Percentiles rank a stretch among this genome's conserved stretches.
These are phyloP conservation scores for Pangasianodon hypophthalmus DNA, from an alignment of 2,113 vertebrate genomes.

Conservation along the genomic window DNA sequence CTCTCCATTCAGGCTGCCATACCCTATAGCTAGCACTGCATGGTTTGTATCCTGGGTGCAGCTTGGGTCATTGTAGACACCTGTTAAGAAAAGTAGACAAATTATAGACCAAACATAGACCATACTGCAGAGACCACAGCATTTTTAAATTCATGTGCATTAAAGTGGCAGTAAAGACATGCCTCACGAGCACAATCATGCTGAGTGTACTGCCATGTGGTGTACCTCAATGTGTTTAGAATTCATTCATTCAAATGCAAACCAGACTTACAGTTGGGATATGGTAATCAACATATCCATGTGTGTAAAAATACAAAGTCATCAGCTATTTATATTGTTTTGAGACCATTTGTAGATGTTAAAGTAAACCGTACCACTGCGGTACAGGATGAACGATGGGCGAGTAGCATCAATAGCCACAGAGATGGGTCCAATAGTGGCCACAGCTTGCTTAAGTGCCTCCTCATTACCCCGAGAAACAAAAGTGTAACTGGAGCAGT, in stretches of 20 bases:
- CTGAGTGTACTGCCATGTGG: neutral
- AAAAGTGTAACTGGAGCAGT: slow-evolving; percentile 76
- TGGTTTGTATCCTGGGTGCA: slow-evolving; percentile 82
- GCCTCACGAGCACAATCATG: neutral
- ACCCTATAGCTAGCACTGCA: slow-evolving; percentile 81
- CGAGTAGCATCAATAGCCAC: slow-evolving; percentile 83
- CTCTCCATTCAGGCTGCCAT: slow-evolving; percentile 76
- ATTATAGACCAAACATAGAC: neutral
- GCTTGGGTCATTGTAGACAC: slow-evolving; percentile 80
- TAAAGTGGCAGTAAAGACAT: neutral
- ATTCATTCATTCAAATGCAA: neutral
- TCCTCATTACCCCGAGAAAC: slow-evolving; percentile 70
- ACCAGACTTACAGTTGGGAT: neutral
- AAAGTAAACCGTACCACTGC: slow-evolving; percentile 73
- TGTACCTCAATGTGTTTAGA: neutral
- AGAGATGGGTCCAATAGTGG: slow-evolving; percentile 83
- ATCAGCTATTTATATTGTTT: neutral
- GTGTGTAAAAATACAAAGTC: neutral
- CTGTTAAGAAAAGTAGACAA: slow-evolving; percentile 62
- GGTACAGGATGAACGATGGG: slow-evolving; percentile 78
- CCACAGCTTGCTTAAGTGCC: slow-evolving; percentile 74
- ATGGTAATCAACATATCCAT: neutral
- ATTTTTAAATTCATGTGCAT: neutral
- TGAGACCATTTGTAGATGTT: neutral
- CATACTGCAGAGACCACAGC: neutral